Evolutionary conservation across 2,888 invertebrate genomes (phyloP).

Genomic region (Bimastos eiseni): DNA sequence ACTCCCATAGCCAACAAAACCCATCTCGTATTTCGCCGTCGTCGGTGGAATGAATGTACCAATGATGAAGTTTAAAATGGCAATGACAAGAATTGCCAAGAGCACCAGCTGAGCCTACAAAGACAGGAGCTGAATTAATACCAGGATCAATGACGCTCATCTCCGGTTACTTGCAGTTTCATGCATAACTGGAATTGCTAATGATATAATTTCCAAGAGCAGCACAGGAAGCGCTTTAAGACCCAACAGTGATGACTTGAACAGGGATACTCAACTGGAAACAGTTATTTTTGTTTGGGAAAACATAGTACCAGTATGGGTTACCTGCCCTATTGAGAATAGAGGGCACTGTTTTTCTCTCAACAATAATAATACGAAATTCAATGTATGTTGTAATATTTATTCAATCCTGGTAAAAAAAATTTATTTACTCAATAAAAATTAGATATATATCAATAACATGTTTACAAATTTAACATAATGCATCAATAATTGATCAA

Average conservation of each 20-base stretch:
- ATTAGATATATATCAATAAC: neutral
- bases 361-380: no score
- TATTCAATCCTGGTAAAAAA: neutral
- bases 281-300: neutral
- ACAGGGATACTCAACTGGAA: neutral
- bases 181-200: slow-evolving; percentile 13
- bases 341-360: no score
- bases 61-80: slow-evolving; percentile 85
- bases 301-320: neutral
- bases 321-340: no score
- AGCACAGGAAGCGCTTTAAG: neutral
- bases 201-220: neutral
- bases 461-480: neutral
- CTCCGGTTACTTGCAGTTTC: neutral
- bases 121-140: neutral
- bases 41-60: slow-evolving; percentile 84
- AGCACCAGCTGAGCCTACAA: slow-evolving; percentile 83
- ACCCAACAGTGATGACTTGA: neutral
- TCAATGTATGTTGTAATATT: neutral
- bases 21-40: slow-evolving; percentile 72
- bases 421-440: neutral
- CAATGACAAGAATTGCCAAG: slow-evolving; percentile 80
- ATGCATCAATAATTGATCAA: neutral
- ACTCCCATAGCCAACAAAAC: slow-evolving; percentile 84
- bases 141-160: neutral